phyloP scores from a whole-genome alignment of 2,797 vertebrate genomes.

The Cephalopachus bancanus region DNA sequence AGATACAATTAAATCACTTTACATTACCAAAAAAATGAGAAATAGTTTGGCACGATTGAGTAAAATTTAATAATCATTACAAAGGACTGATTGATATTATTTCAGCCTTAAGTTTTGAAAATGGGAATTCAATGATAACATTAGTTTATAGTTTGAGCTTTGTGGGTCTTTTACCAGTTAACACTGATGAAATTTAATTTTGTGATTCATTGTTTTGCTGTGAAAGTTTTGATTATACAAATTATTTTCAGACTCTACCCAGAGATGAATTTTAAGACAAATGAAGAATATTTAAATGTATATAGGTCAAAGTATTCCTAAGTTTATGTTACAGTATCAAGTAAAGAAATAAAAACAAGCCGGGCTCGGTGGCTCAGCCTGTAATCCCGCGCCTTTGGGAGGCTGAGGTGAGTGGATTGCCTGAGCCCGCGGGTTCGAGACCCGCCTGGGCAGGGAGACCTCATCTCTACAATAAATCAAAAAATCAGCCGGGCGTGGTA shows the following conservation, averaged over 20 bases:
- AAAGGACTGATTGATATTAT: neutral
- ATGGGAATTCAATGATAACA: neutral
- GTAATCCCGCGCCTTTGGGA: too few relatives aligned
- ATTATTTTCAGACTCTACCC: neutral
- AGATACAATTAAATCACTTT: neutral
- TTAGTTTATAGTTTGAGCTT: neutral
- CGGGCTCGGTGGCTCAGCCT: too few relatives aligned
- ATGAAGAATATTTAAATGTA: neutral
- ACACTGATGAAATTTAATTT: neutral
- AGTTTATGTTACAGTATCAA: neutral
- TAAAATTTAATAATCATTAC: conserved; percentile 18
- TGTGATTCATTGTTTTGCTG: neutral
- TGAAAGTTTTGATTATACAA: neutral
- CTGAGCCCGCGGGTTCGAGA: too few relatives aligned
- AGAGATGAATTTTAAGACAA: neutral
- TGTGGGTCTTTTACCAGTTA: neutral
- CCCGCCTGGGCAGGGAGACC: too few relatives aligned
- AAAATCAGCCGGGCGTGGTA: too few relatives aligned
- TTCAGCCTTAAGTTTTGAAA: neutral
- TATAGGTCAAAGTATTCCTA: neutral
- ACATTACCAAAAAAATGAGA: neutral
- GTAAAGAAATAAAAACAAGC: neutral
- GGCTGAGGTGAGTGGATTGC: too few relatives aligned
- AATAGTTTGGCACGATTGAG: neutral
- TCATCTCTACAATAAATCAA: too few relatives aligned